phyloP scores from a whole-genome alignment of 1,140 invertebrate species.

The Laodelphax striatellus region DNA sequence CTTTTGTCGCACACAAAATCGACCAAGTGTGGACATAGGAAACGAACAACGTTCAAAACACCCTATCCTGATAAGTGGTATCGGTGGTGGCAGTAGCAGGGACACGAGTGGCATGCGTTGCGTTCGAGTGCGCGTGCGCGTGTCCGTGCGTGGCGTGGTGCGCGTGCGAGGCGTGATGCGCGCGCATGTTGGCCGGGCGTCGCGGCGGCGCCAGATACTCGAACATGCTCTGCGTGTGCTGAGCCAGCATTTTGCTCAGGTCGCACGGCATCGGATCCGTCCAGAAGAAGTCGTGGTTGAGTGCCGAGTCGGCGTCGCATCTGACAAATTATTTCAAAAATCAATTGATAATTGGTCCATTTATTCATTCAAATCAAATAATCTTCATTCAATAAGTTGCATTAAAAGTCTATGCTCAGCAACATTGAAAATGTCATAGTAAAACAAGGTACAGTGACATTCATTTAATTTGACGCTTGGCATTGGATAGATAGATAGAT shows the following conservation, averaged over 20 bases:
- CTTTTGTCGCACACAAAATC: no score
- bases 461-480: no score
- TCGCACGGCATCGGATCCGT: slow-evolving; percentile 91
- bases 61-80: slow-evolving; percentile 62
- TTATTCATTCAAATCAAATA: no score
- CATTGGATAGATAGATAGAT: no score
- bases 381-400: no score
- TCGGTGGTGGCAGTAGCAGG: slow-evolving; percentile 36
- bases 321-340: no score
- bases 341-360: no score
- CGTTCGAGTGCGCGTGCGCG: slow-evolving; percentile 25
- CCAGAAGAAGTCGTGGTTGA: slow-evolving; percentile 99
- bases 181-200: slow-evolving; percentile 51
- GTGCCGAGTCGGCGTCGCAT: slow-evolving; percentile 73
- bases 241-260: slow-evolving; percentile 82
- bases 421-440: no score
- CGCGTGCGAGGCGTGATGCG: slow-evolving; percentile 43
- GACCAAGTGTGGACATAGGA: no score
- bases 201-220: slow-evolving; percentile 83
- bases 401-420: no score
- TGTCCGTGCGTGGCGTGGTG: slow-evolving; percentile 34
- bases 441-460: no score
- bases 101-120: no score
- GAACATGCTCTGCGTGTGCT: slow-evolving; percentile 92
- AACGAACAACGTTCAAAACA: slow-evolving; percentile 49